Evolutionary conservation across 1,140 invertebrate genomes (phyloP), one percentile per base, ranked within the genome.

Genomic region (Parapsyche elsis): DNA sequence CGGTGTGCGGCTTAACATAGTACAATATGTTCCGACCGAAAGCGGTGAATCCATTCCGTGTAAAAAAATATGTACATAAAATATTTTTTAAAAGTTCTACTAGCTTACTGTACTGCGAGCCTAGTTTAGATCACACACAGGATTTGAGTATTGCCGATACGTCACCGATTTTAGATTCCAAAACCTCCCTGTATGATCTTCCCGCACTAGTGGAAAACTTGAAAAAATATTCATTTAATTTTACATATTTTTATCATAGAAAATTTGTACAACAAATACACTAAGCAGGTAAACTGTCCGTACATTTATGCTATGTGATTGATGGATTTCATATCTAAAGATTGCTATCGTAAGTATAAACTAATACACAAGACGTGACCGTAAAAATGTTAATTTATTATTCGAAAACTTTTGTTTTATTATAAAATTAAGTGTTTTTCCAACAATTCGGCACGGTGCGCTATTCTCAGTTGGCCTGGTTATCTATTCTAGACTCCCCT

Each of bases 101-200:
- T 70, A 14, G 4, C 14, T 59, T 45, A 77, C 59, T 14, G 0
- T 14, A 19, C 78, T 9, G 7, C 79, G 81, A 83, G 79, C 70
- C 79, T n/a, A 49, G n/a, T 49, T 53, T 78, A 76, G 81, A 83
- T 81, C 79, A 81, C 81, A 81, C 38, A 61, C 44, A 49, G 78
- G 81, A 81, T 83, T 76, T 81, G 81, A 80, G 76, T 70, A 57
- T 76, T 76, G 80, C 78, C 82, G 82, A 83, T 83, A 83, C 82
- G 82, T 83, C 82, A 83, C 82, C 80, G 82, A 83, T 83, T 80
- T 76, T 70, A 81, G 79, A 79, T 81, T 81, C 74, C 77, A 49
- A 78, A 81, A 79, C 80, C 78, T 77, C 82, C 16, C 38, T 71
- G 67, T 79, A 77, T 79, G 76, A 81, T 81, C 71, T 49, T 64